Evolutionary conservation across 2,113 vertebrate species (phyloP).

Genomic region (Notiomystis cincta): DNA sequence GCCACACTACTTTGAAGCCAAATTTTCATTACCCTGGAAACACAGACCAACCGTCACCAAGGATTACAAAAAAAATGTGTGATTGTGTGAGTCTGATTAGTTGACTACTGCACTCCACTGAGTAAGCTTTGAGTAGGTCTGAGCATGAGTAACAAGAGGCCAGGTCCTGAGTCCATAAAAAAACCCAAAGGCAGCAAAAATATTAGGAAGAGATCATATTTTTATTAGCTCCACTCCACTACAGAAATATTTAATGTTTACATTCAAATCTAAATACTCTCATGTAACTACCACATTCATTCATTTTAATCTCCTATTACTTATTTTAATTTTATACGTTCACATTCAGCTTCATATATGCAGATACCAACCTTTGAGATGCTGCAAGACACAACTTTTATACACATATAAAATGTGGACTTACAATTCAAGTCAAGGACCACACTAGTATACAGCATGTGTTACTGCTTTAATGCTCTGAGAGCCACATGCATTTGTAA

Average conservation of each 20-base stretch:
- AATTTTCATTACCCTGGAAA: neutral
- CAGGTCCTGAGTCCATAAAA: neutral
- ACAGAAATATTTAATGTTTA: neutral
- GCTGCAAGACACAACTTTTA: neutral
- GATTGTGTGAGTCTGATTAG: neutral
- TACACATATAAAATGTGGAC: rapidly evolving
- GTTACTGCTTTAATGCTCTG: neutral
- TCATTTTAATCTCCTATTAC: neutral
- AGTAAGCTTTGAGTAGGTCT: neutral
- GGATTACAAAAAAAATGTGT: rapidly evolving
- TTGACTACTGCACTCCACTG: neutral
- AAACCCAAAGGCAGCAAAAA: neutral
- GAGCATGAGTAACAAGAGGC: neutral
- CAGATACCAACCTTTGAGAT: neutral
- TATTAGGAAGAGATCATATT: neutral
- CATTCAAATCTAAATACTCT: neutral
- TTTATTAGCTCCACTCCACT: neutral
- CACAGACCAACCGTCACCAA: neutral
- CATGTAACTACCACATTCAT: neutral
- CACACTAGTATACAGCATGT: neutral
- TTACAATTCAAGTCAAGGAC: neutral
- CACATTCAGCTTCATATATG: neutral
- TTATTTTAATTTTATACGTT: neutral
- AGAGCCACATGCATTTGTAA: neutral
- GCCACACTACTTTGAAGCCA: neutral